Evolutionary conservation across 2,888 invertebrate species (phyloP).

Genomic region (Biston betularia): DNA sequence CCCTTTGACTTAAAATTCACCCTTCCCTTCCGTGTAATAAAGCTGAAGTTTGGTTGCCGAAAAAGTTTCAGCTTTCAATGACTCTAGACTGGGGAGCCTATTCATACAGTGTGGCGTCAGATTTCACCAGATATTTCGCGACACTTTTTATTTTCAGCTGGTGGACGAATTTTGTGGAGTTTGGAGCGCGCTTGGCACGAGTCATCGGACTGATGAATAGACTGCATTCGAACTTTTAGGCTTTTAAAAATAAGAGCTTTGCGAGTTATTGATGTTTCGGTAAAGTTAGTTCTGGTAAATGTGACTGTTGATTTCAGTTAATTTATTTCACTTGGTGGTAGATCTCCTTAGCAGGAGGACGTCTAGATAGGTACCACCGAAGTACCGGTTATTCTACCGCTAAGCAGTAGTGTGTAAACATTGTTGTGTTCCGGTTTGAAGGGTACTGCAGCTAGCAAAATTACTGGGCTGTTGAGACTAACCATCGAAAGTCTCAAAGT

Average conservation of each 20-base stretch:
- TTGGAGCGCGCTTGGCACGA: constrained; percentile 37
- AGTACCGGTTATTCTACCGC: no score
- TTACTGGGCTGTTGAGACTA: no score
- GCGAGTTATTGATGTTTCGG: constrained; percentile 2
- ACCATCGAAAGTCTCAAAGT: no score
- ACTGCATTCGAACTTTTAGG: constrained; percentile 16
- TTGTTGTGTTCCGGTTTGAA: no score
- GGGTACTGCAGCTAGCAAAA: no score
- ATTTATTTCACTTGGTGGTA: no score
- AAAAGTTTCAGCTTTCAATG: constrained; percentile 53
- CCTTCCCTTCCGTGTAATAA: constrained; percentile 37
- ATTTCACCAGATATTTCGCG: constrained; percentile 57
- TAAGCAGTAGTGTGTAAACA: no score
- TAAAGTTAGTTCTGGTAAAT: background rate
- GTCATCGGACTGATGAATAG: constrained; percentile 37
- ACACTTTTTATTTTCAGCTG: constrained; percentile 49
- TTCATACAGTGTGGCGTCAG: constrained; percentile 57
- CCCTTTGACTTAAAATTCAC: constrained; percentile 35
- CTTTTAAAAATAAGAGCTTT: constrained; percentile 11
- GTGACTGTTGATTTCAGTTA: no score
- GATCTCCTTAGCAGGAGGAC: no score
- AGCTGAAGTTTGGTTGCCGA: constrained; percentile 37
- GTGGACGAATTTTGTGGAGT: constrained; percentile 47
- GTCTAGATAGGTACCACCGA: no score
- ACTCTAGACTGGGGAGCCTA: constrained; percentile 62